phyloP scores from a whole-genome alignment of 2,113 vertebrate genomes.

The Chionis minor region DNA sequence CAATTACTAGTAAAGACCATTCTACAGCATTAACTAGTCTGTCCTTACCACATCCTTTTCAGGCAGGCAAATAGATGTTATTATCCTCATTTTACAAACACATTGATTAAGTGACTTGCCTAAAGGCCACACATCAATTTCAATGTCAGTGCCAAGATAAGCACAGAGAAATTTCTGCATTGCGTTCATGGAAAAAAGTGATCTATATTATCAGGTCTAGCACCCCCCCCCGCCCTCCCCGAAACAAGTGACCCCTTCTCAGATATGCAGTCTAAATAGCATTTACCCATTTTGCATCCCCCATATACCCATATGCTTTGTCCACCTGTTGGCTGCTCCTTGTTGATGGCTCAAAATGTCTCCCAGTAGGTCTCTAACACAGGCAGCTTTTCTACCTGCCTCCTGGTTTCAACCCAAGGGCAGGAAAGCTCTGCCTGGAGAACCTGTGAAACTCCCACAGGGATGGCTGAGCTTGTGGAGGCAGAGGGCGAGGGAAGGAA shows the following conservation, averaged over 20 bases:
- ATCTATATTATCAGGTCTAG: neutral
- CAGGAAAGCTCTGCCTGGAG: neutral
- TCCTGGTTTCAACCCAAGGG: neutral
- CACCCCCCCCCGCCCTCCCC: neutral
- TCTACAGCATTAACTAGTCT: constrained; percentile 29
- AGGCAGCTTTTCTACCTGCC: neutral
- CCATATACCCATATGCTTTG: neutral
- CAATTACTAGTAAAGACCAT: constrained; percentile 36
- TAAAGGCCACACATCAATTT: constrained; percentile 62
- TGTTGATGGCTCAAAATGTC: neutral
- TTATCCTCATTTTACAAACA: constrained; percentile 57
- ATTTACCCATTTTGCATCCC: neutral
- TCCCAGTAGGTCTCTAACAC: neutral
- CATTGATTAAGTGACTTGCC: constrained; percentile 64
- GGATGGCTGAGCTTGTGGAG: neutral
- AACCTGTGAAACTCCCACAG: neutral
- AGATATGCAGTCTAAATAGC: neutral
- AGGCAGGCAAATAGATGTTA: constrained; percentile 44
- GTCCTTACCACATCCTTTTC: constrained; percentile 13
- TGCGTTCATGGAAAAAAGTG: neutral
- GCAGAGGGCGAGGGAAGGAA: neutral
- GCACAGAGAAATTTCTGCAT: constrained; percentile 4
- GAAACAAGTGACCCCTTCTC: neutral
- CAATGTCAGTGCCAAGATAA: neutral
- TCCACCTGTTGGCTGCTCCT: neutral